phyloP scores from a whole-genome alignment of 1,140 invertebrate species.

The Colletes latitarsis region DNA sequence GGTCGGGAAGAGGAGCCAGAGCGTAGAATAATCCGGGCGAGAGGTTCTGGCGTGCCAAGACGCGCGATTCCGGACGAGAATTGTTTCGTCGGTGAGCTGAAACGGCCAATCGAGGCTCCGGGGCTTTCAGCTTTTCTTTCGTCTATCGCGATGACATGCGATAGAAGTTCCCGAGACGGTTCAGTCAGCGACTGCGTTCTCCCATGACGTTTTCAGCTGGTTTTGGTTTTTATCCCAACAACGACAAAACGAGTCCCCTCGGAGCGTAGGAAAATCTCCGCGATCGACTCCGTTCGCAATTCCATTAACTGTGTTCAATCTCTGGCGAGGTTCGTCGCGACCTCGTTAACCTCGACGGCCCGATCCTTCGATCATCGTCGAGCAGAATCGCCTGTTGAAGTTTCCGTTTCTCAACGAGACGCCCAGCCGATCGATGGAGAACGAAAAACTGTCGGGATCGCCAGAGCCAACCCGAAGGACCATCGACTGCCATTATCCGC shows the following conservation, averaged over 20 bases:
- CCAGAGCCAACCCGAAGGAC: background rate
- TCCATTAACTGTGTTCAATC: constrained; percentile 32
- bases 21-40: background rate
- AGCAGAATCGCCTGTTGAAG: background rate
- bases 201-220: background rate
- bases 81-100: background rate
- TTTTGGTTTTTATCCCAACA: background rate
- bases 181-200: background rate
- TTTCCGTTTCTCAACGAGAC: too few relatives aligned
- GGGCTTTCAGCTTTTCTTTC: background rate
- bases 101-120: background rate
- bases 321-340: constrained; percentile 9
- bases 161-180: background rate
- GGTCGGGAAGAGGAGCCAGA: background rate
- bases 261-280: too few relatives aligned
- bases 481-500: constrained; percentile 18
- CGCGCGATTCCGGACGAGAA: background rate
- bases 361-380: background rate
- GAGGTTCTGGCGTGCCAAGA: background rate
- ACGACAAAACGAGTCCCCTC: background rate
- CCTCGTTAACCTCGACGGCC: background rate
- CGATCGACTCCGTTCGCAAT: constrained; percentile 4
- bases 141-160: background rate
- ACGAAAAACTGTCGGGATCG: background rate
- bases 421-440: background rate